These are phyloP conservation scores for Gila orcuttii DNA, from an alignment of 2,113 vertebrate species.

Conservation along the genomic window DNA sequence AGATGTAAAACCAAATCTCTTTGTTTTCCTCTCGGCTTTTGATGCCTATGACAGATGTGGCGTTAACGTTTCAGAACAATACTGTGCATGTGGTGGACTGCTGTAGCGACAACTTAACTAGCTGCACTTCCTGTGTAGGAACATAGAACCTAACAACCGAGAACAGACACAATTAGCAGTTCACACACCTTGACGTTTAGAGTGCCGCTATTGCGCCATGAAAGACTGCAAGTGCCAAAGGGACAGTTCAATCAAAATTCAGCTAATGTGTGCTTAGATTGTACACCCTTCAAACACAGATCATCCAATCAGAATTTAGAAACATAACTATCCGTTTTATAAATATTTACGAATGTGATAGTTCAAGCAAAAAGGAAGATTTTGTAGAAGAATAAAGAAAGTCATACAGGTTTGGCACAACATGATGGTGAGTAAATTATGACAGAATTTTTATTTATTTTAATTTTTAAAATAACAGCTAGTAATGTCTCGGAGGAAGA, in stretches of 20 bases:
- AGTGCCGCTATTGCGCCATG: neutral
- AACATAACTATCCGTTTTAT: neutral
- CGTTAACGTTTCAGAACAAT: constrained; percentile 13
- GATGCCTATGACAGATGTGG: constrained; percentile 34
- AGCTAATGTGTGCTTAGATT: no score
- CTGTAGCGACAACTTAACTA: constrained; percentile 4
- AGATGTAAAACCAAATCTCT: constrained; percentile 34
- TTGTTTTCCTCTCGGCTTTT: constrained; percentile 10
- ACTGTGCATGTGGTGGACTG: neutral
- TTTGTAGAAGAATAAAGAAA: neutral
- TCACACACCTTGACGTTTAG: neutral
- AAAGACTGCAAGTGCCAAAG: neutral
- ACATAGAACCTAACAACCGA: constrained; percentile 22
- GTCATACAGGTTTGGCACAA: neutral
- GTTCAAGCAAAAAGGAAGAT: neutral
- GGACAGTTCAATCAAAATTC: no score
- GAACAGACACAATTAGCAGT: constrained; percentile 14
- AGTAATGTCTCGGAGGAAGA: neutral
- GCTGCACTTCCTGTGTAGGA: constrained; percentile 2
- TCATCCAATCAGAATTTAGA: neutral
- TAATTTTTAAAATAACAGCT: no score
- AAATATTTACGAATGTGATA: neutral
- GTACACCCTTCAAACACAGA: no score
- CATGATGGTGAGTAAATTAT: neutral
- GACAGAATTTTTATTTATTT: neutral